Evolutionary conservation across 2,113 vertebrate species (phyloP).

Genomic region (Tupaia chinensis): DNA sequence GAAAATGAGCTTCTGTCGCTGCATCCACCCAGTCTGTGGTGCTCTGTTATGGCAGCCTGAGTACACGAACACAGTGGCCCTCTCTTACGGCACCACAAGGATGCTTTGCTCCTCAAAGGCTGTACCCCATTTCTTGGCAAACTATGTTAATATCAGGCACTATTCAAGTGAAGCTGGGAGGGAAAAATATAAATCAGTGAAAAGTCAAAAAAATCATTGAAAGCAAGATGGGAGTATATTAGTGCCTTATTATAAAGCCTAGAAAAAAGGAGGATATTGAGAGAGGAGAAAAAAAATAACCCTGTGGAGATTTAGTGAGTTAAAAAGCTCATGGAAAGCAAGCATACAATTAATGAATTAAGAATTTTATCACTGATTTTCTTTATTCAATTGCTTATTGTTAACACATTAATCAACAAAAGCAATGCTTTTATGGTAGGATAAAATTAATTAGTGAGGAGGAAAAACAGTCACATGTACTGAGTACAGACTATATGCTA

Average conservation of each 20-base stretch:
- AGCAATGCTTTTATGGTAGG: not conserved
- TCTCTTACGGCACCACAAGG: not conserved
- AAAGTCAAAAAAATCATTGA: not conserved
- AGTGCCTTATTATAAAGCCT: not conserved
- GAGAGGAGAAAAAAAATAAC: not conserved
- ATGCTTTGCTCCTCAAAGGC: not conserved
- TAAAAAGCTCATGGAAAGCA: constrained; percentile 44
- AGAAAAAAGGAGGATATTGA: not conserved
- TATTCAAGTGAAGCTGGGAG: not conserved
- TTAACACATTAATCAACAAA: not conserved
- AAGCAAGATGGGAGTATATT: not conserved
- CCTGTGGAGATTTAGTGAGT: not conserved
- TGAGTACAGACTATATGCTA: not conserved
- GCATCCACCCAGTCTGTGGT: fast-evolving
- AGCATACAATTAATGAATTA: constrained; percentile 12
- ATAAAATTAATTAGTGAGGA: not conserved
- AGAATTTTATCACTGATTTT: constrained; percentile 19
- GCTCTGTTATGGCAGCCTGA: not conserved
- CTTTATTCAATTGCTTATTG: not conserved
- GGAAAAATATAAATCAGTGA: not conserved
- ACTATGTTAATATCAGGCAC: not conserved
- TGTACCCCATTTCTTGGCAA: not conserved
- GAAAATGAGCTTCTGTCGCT: not conserved
- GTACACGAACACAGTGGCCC: fast-evolving
- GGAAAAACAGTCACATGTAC: not conserved